Evolutionary conservation across 2,797 vertebrate species (phyloP).

Genomic region (Sebastes steindachneri): DNA sequence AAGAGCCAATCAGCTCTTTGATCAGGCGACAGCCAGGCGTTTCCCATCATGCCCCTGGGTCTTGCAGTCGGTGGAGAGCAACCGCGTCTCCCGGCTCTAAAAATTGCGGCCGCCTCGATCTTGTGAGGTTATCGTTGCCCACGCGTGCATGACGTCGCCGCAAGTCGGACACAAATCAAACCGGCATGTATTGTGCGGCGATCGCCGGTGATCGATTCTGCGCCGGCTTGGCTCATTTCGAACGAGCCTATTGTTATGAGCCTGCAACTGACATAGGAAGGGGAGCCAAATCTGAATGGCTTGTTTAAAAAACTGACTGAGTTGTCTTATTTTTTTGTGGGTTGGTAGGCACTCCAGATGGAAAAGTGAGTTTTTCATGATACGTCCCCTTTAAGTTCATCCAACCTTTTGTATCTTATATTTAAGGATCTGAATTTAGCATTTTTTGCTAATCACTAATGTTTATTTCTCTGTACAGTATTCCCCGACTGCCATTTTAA

Average conservation of each 20-base stretch:
- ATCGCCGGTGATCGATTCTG: background rate
- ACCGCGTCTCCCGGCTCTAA: rapidly evolving
- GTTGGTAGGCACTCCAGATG: background rate
- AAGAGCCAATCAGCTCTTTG: background rate
- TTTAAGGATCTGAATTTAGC: background rate
- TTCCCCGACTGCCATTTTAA: background rate
- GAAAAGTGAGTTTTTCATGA: background rate
- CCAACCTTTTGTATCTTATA: background rate
- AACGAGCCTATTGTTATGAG: no score
- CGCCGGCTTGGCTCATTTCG: background rate
- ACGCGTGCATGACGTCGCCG: background rate
- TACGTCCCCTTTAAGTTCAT: background rate
- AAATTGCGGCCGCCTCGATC: background rate
- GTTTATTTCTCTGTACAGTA: background rate
- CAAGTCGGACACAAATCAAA: background rate
- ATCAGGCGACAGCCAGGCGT: background rate
- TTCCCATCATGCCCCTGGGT: background rate
- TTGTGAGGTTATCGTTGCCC: background rate
- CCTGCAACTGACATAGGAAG: no score
- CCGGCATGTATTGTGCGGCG: rapidly evolving
- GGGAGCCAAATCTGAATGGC: background rate
- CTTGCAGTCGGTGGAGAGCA: background rate
- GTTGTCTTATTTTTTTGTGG: background rate
- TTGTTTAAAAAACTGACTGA: background rate
- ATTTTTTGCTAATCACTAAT: background rate